phyloP scores from a whole-genome alignment of 2,888 invertebrate species.

The Phortica okadai region DNA sequence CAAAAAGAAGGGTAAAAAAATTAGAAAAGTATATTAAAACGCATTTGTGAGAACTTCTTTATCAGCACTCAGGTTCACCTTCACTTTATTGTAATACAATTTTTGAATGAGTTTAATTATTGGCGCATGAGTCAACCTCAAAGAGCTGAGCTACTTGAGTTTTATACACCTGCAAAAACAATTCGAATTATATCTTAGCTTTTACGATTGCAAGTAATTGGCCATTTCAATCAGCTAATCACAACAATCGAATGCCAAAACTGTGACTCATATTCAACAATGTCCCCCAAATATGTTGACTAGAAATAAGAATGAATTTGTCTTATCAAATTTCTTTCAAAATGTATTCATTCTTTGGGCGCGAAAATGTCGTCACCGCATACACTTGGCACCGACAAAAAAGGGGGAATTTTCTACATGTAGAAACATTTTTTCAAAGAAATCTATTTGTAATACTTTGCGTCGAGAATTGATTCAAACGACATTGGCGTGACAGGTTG shows the following conservation, averaged over 20 bases:
- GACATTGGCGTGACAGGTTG: conserved; percentile 19
- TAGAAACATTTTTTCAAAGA: not conserved
- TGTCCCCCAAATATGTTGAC: not conserved
- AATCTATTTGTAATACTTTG: not conserved
- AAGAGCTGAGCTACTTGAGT: not conserved
- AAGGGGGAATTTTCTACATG: not conserved
- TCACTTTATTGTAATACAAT: no score
- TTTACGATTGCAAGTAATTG: not conserved
- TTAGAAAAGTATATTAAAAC: no score
- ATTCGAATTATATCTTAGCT: not conserved
- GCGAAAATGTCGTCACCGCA: not conserved
- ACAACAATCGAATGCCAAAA: not conserved
- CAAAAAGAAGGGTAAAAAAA: no score
- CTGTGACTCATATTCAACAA: not conserved
- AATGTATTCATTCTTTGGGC: not conserved
- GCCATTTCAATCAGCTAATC: not conserved
- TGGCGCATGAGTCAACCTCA: not conserved
- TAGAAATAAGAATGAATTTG: not conserved
- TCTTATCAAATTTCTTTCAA: not conserved
- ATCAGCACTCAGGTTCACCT: no score
- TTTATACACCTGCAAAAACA: not conserved
- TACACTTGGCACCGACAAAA: not conserved
- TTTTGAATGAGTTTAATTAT: no score
- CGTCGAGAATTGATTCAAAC: not conserved
- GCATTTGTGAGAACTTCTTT: no score